Conservation (phyloP, 2,113 vertebrate species). For the Daboia siamensis region DNA sequence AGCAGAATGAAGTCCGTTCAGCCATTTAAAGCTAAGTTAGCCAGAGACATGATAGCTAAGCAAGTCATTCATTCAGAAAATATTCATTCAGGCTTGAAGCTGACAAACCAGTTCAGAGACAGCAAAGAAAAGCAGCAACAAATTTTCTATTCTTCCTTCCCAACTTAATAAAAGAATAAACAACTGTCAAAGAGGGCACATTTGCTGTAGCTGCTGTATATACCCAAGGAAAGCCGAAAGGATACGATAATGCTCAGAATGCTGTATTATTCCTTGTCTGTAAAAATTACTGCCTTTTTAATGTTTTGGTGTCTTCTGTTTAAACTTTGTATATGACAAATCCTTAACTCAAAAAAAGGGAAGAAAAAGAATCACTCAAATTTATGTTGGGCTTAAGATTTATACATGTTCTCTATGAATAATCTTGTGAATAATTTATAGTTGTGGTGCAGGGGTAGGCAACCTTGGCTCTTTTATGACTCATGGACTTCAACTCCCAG, state of each 20-base stretch:
- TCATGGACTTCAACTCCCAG: no score
- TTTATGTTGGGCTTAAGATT: background rate
- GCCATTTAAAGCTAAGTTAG: conserved; percentile 18
- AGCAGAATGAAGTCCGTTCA: conserved; percentile 12
- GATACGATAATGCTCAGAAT: conserved; percentile 16
- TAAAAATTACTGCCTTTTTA: background rate
- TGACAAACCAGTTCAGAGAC: background rate
- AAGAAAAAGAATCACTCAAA: conserved; percentile 18
- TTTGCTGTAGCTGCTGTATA: conserved; percentile 21
- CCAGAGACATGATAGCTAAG: background rate
- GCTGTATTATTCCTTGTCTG: conserved; percentile 6
- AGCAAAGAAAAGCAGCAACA: conserved; percentile 3
- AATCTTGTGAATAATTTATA: conserved; percentile 38
- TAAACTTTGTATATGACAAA: conserved; percentile 21
- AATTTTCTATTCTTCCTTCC: background rate
- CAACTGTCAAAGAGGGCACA: conserved; percentile 34
- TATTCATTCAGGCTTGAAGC: background rate
- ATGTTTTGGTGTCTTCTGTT: background rate
- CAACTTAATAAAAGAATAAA: background rate
- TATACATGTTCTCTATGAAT: background rate
- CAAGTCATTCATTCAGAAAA: conserved; percentile 35
- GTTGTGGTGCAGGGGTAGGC: conserved; percentile 5
- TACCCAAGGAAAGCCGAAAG: conserved; percentile 21
- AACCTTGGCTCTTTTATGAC: no score
- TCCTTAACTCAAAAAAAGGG: background rate